Base-by-base conservation (phyloP, 92 coral and sea anemone genomes). In the Virgularia gustaviana region DNA sequence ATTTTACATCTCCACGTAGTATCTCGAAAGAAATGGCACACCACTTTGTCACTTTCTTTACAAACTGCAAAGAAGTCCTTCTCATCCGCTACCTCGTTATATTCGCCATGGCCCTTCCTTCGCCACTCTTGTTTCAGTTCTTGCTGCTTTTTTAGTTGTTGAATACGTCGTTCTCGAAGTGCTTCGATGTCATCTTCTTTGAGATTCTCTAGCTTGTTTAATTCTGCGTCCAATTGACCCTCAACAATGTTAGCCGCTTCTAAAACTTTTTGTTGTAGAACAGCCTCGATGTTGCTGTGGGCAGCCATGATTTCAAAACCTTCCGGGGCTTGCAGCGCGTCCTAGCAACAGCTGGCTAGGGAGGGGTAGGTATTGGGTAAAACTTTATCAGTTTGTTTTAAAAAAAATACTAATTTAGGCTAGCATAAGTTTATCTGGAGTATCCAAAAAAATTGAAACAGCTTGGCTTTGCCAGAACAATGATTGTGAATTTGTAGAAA, bases 1-100 rank as follows among this genome's bases (percentile, higher is more conserved):
- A 94, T 94, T 79, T 94, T 94, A 56, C 99, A 94, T 24, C 99
- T 90, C 72, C 88, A 94, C 0, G 99, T 94, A 37, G 88, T 79
- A 44, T 87, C 89, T 28, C 99, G 89, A 58, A 74, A 94, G 64
- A 94, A 91, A 76, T 94, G 99, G 70, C 96, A 89, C 32, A 94
- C 88, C 9, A 94, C 80, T 71, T 89, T 82, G 6, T 91, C 86
- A 27, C 96, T 94, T 73, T 94, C 96, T 60, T 85, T 94, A 54
- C 90, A 80, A 60, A 82, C 95, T 6, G 90, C 83, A 65, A 94
- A 94, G 67, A 94, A 94, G 36, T 94, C 99, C 23, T 88, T 88
- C 60, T 94, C 99, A 10, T 91, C 90, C 0, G 88, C 81, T 63
- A 94, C 72, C 70, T 85, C 90, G 54, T 77, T 87, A 76, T 94